These are phyloP conservation scores for Hemitrygon akajei DNA, from an alignment of 2,797 vertebrate genomes.

Conservation along the genomic window DNA sequence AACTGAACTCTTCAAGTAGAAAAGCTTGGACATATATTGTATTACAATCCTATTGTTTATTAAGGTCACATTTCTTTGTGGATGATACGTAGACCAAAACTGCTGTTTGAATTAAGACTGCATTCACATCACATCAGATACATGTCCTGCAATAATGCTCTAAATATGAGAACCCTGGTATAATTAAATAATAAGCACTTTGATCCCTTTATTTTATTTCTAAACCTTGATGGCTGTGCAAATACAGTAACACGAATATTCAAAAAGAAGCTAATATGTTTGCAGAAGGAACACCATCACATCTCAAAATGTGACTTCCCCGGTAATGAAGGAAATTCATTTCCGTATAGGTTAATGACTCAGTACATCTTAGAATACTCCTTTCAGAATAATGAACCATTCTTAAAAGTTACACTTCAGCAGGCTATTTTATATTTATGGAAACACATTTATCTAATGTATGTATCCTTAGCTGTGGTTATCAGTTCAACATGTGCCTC, in stretches of 20 bases:
- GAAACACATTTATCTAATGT: neutral
- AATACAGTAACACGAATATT: neutral
- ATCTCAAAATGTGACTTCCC: neutral
- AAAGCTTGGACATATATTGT: neutral
- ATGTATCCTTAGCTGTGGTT: neutral
- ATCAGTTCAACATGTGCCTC: neutral
- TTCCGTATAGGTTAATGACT: neutral
- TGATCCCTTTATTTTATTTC: neutral
- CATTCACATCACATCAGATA: neutral
- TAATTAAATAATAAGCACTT: slow-evolving; percentile 13
- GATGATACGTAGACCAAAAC: too few species aligned
- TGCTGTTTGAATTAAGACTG: neutral
- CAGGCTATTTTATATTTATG: neutral
- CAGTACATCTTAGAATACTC: neutral
- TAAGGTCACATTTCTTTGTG: neutral
- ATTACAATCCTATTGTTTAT: neutral
- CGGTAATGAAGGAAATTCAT: neutral
- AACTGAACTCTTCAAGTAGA: neutral
- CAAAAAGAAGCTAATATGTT: neutral
- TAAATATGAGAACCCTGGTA: neutral
- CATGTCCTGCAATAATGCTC: neutral
- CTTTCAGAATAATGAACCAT: neutral
- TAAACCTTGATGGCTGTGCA: neutral
- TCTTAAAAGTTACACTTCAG: neutral
- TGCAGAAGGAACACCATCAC: neutral